phyloP scores from a whole-genome alignment of 2,888 invertebrate genomes.

The Petrophora chlorosata region DNA sequence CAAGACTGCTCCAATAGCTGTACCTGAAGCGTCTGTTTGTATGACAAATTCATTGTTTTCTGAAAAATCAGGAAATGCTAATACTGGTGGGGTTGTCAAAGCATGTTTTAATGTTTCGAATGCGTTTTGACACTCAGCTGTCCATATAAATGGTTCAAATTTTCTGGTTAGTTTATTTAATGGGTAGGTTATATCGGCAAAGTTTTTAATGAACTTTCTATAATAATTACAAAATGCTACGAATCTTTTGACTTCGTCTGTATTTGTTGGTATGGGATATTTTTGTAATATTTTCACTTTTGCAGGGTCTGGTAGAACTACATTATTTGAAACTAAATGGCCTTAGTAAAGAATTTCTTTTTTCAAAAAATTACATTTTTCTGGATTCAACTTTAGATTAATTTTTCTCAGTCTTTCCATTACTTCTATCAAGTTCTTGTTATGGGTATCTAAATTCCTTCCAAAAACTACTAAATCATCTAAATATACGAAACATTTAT shows the following conservation, averaged over 20 bases:
- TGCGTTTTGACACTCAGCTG: slow-evolving; percentile 10
- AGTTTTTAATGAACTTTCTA: slow-evolving; percentile 2
- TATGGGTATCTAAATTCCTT: not conserved
- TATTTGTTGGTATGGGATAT: slow-evolving; percentile 13
- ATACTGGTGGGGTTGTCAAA: slow-evolving; percentile 9
- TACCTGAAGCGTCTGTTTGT: slow-evolving; percentile 17
- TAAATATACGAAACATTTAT: slow-evolving; percentile 7
- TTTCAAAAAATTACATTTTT: slow-evolving; percentile 5
- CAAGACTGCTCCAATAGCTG: not conserved
- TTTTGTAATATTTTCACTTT: not conserved
- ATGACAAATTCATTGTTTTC: slow-evolving; percentile 18
- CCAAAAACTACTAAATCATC: slow-evolving; percentile 11
- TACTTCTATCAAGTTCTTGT: slow-evolving; percentile 18
- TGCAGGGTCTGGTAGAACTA: slow-evolving; percentile 2
- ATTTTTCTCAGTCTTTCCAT: slow-evolving; percentile 10
- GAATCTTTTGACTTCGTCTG: slow-evolving; percentile 20
- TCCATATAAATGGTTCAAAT: slow-evolving; percentile 18
- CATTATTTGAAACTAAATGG: not conserved
- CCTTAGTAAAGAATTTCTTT: slow-evolving; percentile 6
- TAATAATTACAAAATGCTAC: slow-evolving; percentile 7
- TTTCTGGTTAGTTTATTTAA: slow-evolving; percentile 28
- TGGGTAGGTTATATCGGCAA: slow-evolving; percentile 19
- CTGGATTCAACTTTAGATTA: slow-evolving; percentile 13
- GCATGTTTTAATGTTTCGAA: slow-evolving; percentile 14
- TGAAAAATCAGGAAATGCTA: slow-evolving; percentile 22